These are phyloP conservation scores for Latrodectus hesperus DNA, from an alignment of 2,888 invertebrate species.

Conservation along the genomic window DNA sequence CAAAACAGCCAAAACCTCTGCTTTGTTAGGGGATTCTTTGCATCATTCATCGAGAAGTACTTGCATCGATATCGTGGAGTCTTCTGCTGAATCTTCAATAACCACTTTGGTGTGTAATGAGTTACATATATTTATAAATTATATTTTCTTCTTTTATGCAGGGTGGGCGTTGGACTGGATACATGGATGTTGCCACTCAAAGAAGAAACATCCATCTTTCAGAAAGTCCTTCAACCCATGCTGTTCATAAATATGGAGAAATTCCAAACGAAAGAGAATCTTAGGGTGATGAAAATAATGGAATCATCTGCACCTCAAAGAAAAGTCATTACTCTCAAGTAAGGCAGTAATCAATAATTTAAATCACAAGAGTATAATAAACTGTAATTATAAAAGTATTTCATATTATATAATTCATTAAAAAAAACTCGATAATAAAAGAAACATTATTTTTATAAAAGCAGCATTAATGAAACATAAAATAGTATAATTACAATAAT, in stretches of 20 bases:
- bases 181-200: constrained; percentile 81
- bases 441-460: too few species aligned
- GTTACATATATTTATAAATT: too few species aligned
- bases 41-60: too few species aligned
- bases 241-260: constrained; percentile 79
- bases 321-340: constrained; percentile 70
- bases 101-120: too few species aligned
- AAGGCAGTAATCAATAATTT: background rate
- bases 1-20: too few species aligned
- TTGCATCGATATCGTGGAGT: too few species aligned
- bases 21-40: too few species aligned
- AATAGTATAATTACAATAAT: too few species aligned
- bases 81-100: too few species aligned
- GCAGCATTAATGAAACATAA: too few species aligned
- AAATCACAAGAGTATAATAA: background rate
- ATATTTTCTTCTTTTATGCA: constrained; percentile 71
- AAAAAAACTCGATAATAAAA: too few species aligned
- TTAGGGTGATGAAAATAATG: constrained; percentile 77
- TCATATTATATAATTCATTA: too few species aligned
- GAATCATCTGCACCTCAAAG: constrained; percentile 60
- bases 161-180: constrained; percentile 78
- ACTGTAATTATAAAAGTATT: background rate
- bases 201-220: constrained; percentile 75
- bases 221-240: constrained; percentile 77
- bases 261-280: constrained; percentile 79